These are phyloP conservation scores for Lasioglossum villosulum DNA, from an alignment of 2,888 invertebrate species.

Conservation along the genomic window DNA sequence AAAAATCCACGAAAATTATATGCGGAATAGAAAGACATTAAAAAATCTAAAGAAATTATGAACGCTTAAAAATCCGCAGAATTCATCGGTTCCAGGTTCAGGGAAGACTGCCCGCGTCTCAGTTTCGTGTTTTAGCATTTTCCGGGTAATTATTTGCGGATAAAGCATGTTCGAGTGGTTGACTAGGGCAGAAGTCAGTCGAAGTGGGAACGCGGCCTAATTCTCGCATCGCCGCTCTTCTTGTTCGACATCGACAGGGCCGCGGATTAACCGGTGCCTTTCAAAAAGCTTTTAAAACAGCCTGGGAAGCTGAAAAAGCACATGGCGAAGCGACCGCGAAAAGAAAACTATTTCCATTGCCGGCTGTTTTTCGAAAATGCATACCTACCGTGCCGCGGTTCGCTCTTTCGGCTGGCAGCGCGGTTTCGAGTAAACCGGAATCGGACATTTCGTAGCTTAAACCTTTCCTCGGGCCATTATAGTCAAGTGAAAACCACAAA, in stretches of 20 bases:
- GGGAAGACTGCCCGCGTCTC: not conserved
- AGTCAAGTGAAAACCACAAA: not conserved
- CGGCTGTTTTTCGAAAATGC: not conserved
- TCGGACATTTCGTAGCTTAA: not conserved
- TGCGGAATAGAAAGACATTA: too few species aligned
- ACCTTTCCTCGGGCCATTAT: not conserved
- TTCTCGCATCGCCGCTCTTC: slow-evolving; percentile 3
- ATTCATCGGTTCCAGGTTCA: not conserved
- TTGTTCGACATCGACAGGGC: not conserved
- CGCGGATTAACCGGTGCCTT: slow-evolving; percentile 8
- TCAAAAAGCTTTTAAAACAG: slow-evolving; percentile 12
- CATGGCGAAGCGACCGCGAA: not conserved
- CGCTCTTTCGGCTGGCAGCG: not conserved
- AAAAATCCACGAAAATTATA: too few species aligned
- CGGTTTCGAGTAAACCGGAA: not conserved
- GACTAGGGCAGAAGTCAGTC: not conserved
- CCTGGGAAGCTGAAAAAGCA: not conserved
- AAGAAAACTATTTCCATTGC: slow-evolving; percentile 4
- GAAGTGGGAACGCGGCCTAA: not conserved
- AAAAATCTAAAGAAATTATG: too few species aligned
- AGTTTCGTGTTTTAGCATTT: not conserved
- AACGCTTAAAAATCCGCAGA: too few species aligned
- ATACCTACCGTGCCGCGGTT: not conserved
- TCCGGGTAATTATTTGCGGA: not conserved
- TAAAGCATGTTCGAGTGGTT: not conserved